Evolutionary conservation across 2,797 vertebrate species (phyloP), one percentile per base, ranked within the genome.

Genomic region (Myotis daubentonii): DNA sequence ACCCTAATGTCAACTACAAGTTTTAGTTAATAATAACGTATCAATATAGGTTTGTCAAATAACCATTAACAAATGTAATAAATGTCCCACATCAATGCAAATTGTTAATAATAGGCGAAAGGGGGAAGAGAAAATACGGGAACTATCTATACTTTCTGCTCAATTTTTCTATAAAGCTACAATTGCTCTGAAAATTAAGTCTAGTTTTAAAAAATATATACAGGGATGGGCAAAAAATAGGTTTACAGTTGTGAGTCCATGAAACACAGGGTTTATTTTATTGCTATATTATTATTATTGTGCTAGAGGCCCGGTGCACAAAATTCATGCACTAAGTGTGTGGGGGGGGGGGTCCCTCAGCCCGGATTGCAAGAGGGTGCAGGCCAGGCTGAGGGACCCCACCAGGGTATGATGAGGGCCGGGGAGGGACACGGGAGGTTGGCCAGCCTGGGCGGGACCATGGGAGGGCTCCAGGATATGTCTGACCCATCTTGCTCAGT

Each of bases 11-110:
- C 80, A 80, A 47, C 57, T 47, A 75, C 22, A 9, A n/a, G 22
- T n/a, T 79, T 47, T 91, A 83, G 36, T 72, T 80, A 93, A 85
- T 57, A 92, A 84, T 49, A 66, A 66, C 28, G 17, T 49, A 93
- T 80, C 30, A n/a, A 55, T 10, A 55, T 7, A 82, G n/a, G 49
- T 41, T 81, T 60, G 66, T 87, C 76, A 28, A 62, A 33, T 65
- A 82, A 65, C 41, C 57, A 62, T 22, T 47, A 65, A 65, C 41
- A 47, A 49, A 3, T 36, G 0, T 70, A 87, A 87, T n/a, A 87
- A 82, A 19, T 51, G 28, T 76, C 30, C 68, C 60, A 70, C 23
- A 53, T 28, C 85, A 70, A 81, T 53, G n/a, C 28, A 60, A 62
- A 30, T 75, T 81, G 41, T 86, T 62, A 93, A 81, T 91, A 74